Conservation (phyloP, 1,140 invertebrate species). For the Adoxophyes honmai region DNA sequence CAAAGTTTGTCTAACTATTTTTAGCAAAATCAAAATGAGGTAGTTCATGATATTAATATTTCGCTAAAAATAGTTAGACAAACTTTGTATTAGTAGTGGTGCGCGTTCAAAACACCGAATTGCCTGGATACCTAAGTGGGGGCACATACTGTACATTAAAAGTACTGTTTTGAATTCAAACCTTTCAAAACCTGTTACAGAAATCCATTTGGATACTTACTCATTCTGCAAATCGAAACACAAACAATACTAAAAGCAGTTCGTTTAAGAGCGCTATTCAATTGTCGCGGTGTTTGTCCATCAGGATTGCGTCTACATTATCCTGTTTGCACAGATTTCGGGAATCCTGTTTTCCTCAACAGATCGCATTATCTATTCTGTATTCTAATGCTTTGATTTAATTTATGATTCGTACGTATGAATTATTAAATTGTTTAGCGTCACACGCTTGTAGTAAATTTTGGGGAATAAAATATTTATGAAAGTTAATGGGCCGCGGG, state of each 20-base stretch:
- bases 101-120: too few species aligned
- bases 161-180: too few species aligned
- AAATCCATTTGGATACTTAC: conserved; percentile 10
- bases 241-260: conserved; percentile 15
- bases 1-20: too few species aligned
- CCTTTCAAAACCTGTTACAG: not conserved
- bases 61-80: too few species aligned
- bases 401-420: conserved; percentile 30
- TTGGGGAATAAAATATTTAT: conserved; percentile 28
- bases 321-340: conserved; percentile 17
- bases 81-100: too few species aligned
- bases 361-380: conserved; percentile 26
- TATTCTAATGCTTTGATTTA: conserved; percentile 17
- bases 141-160: too few species aligned
- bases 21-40: too few species aligned
- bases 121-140: too few species aligned
- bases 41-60: too few species aligned
- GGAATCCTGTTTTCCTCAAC: conserved; percentile 21
- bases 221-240: conserved; percentile 11
- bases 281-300: conserved; percentile 12
- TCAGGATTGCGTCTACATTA: conserved; percentile 12
- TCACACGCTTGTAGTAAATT: conserved; percentile 7
- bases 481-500: conserved; percentile 18
- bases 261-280: conserved; percentile 13
- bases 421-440: conserved; percentile 26